Conservation (phyloP, 2,888 invertebrate species). For the Axea sp. region DNA sequence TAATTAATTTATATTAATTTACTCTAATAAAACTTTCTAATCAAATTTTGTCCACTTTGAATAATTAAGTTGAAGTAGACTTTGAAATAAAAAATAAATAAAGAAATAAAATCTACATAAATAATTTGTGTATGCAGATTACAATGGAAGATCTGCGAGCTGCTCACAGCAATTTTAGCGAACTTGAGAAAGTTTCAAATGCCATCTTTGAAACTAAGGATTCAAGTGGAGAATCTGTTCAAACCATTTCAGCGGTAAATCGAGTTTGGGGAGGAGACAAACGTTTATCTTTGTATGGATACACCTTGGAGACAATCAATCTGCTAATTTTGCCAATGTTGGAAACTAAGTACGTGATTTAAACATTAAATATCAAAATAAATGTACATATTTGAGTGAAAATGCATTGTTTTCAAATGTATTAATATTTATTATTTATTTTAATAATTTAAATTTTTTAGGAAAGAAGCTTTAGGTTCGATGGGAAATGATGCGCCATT, state of each 20-base stretch:
- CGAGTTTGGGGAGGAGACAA: constrained; percentile 85
- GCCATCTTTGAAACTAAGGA: constrained; percentile 66
- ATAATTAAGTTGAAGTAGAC: no score
- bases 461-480: constrained; percentile 98
- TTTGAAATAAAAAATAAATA: no score
- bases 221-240: constrained; percentile 66
- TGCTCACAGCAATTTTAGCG: constrained; percentile 81
- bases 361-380: no score
- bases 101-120: neutral
- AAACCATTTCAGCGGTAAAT: constrained; percentile 76
- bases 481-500: constrained; percentile 99
- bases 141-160: constrained; percentile 89
- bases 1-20: no score
- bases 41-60: no score
- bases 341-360: constrained; percentile 89
- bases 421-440: neutral
- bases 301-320: constrained; percentile 96
- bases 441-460: no score
- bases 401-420: no score
- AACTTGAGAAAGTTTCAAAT: constrained; percentile 76
- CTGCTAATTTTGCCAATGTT: constrained; percentile 98
- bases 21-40: no score
- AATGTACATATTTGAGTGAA: no score
- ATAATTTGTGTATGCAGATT: constrained; percentile 82
- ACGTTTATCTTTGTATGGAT: constrained; percentile 93